Conservation (phyloP, 2,113 vertebrate species). For the Ophthalmolycus amberensis region DNA sequence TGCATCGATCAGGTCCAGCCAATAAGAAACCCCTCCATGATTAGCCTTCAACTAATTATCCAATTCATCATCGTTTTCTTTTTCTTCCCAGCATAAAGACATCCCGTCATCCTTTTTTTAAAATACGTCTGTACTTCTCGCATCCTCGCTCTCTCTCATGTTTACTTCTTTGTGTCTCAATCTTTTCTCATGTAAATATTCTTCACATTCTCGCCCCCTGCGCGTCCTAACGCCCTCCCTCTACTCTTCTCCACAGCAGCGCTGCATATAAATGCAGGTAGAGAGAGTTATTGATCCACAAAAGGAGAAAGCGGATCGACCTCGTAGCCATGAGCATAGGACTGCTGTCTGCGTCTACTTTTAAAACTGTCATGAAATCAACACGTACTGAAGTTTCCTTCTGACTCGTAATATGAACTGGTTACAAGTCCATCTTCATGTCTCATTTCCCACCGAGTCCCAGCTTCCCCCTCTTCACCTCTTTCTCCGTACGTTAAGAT, state of each 20-base stretch:
- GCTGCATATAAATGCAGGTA: conserved; percentile 55
- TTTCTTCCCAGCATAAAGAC: too few relatives aligned
- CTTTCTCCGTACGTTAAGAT: conserved; percentile 30
- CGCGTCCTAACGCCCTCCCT: conserved; percentile 23
- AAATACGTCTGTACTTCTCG: conserved; percentile 26
- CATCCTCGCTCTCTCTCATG: not conserved
- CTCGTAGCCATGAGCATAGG: not conserved
- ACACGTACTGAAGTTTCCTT: not conserved
- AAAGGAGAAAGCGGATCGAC: conserved; percentile 6
- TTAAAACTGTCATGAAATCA: not conserved
- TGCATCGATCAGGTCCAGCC: conserved; percentile 68
- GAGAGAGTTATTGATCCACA: conserved; percentile 59
- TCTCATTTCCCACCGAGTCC: conserved; percentile 18
- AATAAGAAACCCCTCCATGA: conserved; percentile 60
- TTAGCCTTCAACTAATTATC: conserved; percentile 63
- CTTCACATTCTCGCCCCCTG: conserved; percentile 23
- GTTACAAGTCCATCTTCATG: conserved; percentile 8
- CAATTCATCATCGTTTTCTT: conserved; percentile 27
- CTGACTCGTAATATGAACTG: not conserved
- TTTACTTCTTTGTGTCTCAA: not conserved
- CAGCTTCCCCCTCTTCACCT: conserved; percentile 4
- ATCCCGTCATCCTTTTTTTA: not conserved
- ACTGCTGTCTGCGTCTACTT: not conserved
- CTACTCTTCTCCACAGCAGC: conserved; percentile 12
- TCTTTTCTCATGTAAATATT: conserved; percentile 31